phyloP scores from a whole-genome alignment of 2,113 vertebrate genomes.

The Clinocottus analis region DNA sequence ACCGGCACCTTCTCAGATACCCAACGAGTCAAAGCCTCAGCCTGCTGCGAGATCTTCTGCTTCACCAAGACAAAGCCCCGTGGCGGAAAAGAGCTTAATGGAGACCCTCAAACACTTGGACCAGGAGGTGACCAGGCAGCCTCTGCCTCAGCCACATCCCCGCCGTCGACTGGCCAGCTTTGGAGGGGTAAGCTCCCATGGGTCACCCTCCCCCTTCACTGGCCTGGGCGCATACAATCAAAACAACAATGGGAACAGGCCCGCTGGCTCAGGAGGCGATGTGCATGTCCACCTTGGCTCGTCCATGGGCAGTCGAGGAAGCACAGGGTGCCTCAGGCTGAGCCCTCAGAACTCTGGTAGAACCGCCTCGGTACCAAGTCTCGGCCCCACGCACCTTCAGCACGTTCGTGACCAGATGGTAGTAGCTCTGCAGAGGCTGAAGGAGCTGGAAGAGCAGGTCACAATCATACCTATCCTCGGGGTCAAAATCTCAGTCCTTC shows the following conservation, averaged over 20 bases:
- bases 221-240: slow-evolving; percentile 85
- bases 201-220: slow-evolving; percentile 89
- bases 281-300: slow-evolving; percentile 77
- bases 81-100: slow-evolving; percentile 88
- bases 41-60: slow-evolving; percentile 82
- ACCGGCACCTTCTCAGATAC: slow-evolving; percentile 74
- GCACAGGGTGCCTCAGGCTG: slow-evolving; percentile 84
- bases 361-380: slow-evolving; percentile 87
- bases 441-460: slow-evolving; percentile 96
- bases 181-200: slow-evolving; percentile 90
- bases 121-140: slow-evolving; percentile 83
- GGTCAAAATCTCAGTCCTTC: slow-evolving; percentile 95
- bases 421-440: slow-evolving; percentile 92
- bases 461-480: slow-evolving; percentile 96
- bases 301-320: slow-evolving; percentile 84
- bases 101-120: slow-evolving; percentile 87
- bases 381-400: slow-evolving; percentile 91
- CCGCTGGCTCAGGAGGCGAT: slow-evolving; percentile 79
- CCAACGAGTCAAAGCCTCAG: slow-evolving; percentile 83
- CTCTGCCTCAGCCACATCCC: slow-evolving; percentile 81
- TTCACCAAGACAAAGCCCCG: slow-evolving; percentile 83
- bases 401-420: slow-evolving; percentile 98
- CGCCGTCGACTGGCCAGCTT: slow-evolving; percentile 93
- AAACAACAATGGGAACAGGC: slow-evolving; percentile 87
- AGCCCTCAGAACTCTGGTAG: slow-evolving; percentile 92